Evolutionary conservation across 2,888 invertebrate species (phyloP).

Genomic region (Brachyptera putata): DNA sequence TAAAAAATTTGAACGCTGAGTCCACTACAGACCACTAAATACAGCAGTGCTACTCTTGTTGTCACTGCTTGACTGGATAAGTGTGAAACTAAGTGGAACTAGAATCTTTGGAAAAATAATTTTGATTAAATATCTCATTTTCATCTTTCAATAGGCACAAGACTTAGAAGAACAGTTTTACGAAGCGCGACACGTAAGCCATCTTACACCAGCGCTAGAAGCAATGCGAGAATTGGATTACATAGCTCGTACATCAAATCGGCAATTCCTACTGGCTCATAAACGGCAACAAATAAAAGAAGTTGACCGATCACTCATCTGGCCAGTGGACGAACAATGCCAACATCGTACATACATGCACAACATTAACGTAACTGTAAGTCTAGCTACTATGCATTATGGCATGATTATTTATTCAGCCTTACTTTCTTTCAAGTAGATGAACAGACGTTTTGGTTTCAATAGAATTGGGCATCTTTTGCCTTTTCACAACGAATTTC

Average conservation of each 20-base stretch:
- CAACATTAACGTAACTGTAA: neutral
- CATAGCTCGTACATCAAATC: conserved; percentile 44
- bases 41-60: no score
- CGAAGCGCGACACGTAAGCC: conserved; percentile 41
- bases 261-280: conserved; percentile 41
- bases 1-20: no score
- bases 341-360: conserved; percentile 14
- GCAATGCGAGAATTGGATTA: conserved; percentile 44
- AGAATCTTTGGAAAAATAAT: no score
- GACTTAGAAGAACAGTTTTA: conserved; percentile 36
- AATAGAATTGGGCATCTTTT: no score
- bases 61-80: no score
- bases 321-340: neutral
- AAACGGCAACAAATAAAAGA: conserved; percentile 37
- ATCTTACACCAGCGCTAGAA: conserved; percentile 42
- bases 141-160: neutral
- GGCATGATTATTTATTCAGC: no score
- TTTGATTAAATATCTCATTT: no score
- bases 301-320: conserved; percentile 34
- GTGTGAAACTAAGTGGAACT: no score
- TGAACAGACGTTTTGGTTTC: no score
- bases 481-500: no score
- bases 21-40: no score
- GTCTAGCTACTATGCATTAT: neutral
- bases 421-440: no score